Evolutionary conservation across 2,113 vertebrate genomes (phyloP).

Genomic region (Donacobius atricapilla): DNA sequence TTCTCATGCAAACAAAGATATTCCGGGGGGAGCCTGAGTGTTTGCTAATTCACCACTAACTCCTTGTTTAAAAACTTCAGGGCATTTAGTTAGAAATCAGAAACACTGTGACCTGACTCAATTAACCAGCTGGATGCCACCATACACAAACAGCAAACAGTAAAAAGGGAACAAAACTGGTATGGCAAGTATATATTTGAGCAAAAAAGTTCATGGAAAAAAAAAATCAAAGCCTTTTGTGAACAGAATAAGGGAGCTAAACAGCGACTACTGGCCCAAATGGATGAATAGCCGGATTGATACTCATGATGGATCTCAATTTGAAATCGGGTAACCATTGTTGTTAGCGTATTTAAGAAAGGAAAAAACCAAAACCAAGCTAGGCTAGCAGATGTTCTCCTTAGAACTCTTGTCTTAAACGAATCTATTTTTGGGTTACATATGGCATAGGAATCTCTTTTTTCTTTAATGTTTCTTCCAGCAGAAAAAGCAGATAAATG

Average conservation of each 20-base stretch:
- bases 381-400: background rate
- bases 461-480: background rate
- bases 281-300: background rate
- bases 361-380: background rate
- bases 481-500: background rate
- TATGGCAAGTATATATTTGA: background rate
- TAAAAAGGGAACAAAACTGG: background rate
- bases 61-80: background rate
- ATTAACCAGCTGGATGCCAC: background rate
- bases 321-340: background rate
- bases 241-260: background rate
- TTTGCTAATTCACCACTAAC: background rate
- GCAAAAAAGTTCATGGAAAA: background rate
- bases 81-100: background rate
- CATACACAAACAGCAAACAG: background rate
- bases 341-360: background rate
- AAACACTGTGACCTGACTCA: background rate
- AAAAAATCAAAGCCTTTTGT: background rate
- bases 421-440: background rate
- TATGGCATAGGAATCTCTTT: background rate
- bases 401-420: background rate
- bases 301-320: background rate
- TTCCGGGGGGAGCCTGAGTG: background rate
- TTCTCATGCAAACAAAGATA: slow-evolving; percentile 17
- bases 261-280: background rate